Conservation (phyloP, 1,140 invertebrate species). For the Mercenaria mercenaria region DNA sequence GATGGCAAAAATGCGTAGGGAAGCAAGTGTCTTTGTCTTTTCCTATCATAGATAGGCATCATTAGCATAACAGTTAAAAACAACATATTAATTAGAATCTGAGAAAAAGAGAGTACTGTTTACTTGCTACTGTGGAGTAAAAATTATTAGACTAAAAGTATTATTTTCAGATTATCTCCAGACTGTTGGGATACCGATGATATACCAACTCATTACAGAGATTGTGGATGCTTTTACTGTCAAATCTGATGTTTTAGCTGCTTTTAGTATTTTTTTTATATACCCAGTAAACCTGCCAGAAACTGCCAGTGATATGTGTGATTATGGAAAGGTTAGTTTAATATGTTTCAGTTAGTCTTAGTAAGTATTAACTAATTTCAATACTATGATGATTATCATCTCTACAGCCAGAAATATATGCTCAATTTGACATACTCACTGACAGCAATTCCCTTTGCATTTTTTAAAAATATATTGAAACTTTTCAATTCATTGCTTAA, state of each 20-base stretch:
- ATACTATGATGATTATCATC: background rate
- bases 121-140: too few relatives aligned
- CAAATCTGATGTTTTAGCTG: constrained; percentile 44
- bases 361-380: background rate
- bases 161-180: constrained; percentile 44
- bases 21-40: too few relatives aligned
- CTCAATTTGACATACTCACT: too few relatives aligned
- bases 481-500: too few relatives aligned
- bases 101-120: background rate
- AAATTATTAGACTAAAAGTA: too few relatives aligned
- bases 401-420: background rate
- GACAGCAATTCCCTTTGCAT: background rate
- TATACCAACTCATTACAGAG: constrained; percentile 53
- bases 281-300: constrained; percentile 61
- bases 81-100: background rate
- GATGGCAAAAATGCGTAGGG: too few relatives aligned
- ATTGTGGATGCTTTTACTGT: constrained; percentile 60
- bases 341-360: background rate
- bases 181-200: constrained; percentile 9
- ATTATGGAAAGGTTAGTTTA: constrained; percentile 12
- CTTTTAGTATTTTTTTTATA: constrained; percentile 64
- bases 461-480: background rate
- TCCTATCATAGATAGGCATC: background rate
- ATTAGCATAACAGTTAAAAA: background rate
- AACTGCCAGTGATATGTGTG: background rate